phyloP scores from a whole-genome alignment of 2,888 invertebrate genomes.

The Lapara coniferarum region DNA sequence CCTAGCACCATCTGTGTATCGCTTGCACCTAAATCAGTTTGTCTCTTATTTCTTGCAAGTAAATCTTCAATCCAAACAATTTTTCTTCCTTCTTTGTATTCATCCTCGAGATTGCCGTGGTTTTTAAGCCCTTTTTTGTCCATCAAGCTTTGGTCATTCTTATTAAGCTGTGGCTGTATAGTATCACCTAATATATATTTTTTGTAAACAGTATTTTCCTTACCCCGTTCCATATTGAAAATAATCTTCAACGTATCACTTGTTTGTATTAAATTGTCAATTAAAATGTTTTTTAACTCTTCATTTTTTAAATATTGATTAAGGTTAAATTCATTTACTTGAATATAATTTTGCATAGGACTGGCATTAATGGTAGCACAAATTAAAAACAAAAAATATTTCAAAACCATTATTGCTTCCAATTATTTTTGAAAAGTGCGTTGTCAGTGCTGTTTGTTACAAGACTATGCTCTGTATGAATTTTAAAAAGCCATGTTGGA shows the following conservation, averaged over 20 bases:
- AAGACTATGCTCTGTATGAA: slow-evolving; percentile 26
- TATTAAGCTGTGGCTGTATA: neutral
- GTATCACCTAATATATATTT: no score
- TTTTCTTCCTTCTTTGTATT: neutral
- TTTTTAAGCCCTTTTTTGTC: neutral
- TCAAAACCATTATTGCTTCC: neutral
- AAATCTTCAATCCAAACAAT: neutral
- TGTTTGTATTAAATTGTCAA: slow-evolving; percentile 45
- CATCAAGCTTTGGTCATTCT: no score
- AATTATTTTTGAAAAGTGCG: neutral
- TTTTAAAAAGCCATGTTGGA: slow-evolving; percentile 24
- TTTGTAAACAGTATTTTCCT: neutral
- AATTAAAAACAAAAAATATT: slow-evolving; percentile 27
- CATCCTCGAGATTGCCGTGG: no score
- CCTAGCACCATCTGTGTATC: slow-evolving; percentile 53
- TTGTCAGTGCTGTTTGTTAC: neutral
- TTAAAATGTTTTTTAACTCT: slow-evolving; percentile 41
- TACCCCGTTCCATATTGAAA: slow-evolving; percentile 40
- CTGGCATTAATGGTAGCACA: slow-evolving; percentile 29
- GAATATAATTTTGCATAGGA: slow-evolving; percentile 22
- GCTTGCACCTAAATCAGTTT: slow-evolving; percentile 36
- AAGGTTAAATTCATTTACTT: slow-evolving; percentile 37
- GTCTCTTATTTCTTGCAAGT: slow-evolving; percentile 36
- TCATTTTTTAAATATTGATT: slow-evolving; percentile 32
- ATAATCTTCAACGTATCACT: slow-evolving; percentile 47